Evolutionary conservation across 2,797 vertebrate genomes (phyloP).

Genomic region (Helicolenus hilgendorfi): DNA sequence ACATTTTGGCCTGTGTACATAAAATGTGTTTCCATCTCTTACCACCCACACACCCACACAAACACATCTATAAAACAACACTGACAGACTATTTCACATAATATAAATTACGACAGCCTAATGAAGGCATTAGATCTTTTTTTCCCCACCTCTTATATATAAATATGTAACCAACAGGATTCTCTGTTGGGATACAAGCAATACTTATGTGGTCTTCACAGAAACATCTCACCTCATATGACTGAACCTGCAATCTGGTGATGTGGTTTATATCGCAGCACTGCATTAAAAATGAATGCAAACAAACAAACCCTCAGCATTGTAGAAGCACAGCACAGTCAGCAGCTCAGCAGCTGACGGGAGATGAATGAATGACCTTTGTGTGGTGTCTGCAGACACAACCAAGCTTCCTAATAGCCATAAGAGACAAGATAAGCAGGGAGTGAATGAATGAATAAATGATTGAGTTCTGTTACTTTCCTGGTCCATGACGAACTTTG

Average conservation of each 20-base stretch:
- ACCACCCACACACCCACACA: slow-evolving; percentile 10
- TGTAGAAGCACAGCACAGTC: not conserved
- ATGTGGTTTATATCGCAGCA: slow-evolving; percentile 8
- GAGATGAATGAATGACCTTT: slow-evolving; percentile 44
- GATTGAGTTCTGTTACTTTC: slow-evolving; percentile 8
- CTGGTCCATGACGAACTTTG: slow-evolving; percentile 14
- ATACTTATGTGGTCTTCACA: slow-evolving; percentile 9
- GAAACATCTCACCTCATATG: slow-evolving; percentile 30
- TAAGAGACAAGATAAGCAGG: not conserved
- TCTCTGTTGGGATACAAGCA: not conserved
- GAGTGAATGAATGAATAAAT: slow-evolving; percentile 35
- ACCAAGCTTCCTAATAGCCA: slow-evolving; percentile 15
- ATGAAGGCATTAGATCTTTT: slow-evolving; percentile 27
- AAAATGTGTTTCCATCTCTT: not conserved
- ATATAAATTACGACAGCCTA: slow-evolving; percentile 26
- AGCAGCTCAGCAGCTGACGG: not conserved
- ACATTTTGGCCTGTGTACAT: not conserved
- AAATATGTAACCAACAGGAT: slow-evolving; percentile 6
- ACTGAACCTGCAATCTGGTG: slow-evolving; percentile 21
- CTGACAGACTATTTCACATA: slow-evolving; percentile 28
- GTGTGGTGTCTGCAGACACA: slow-evolving; percentile 14
- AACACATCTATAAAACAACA: slow-evolving; percentile 11
- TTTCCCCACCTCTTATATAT: slow-evolving; percentile 2
- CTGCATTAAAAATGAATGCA: slow-evolving; percentile 49
- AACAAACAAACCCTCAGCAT: slow-evolving; percentile 15